Evolutionary conservation across 2,888 invertebrate genomes (phyloP).

Genomic region (Drosophila algonquin): DNA sequence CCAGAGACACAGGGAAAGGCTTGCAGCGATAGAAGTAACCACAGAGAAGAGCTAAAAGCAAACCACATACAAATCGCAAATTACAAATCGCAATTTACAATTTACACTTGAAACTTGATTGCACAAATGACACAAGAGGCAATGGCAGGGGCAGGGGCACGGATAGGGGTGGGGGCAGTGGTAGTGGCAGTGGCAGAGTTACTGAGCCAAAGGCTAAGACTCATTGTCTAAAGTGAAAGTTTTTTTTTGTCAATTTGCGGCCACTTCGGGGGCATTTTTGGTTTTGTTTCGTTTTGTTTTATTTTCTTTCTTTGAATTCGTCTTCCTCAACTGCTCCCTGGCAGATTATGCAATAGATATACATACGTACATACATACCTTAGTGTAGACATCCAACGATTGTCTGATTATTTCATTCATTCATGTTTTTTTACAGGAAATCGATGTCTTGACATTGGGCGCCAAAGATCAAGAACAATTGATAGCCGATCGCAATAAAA

Average conservation of each 20-base stretch:
- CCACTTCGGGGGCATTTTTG: slow-evolving; percentile 49
- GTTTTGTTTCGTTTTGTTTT: slow-evolving; percentile 28
- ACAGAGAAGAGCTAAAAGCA: neutral
- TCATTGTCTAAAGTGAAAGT: slow-evolving; percentile 68
- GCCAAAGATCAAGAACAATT: slow-evolving; percentile 86
- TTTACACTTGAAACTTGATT: slow-evolving; percentile 55
- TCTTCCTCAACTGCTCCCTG: too few relatives aligned
- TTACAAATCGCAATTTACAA: slow-evolving; percentile 37
- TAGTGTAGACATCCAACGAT: neutral
- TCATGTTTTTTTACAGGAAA: slow-evolving; percentile 85
- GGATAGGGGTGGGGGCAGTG: neutral
- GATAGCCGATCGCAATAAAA: slow-evolving; percentile 88
- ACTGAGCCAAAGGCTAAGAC: slow-evolving; percentile 25
- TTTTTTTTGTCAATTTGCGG: slow-evolving; percentile 39
- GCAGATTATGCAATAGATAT: slow-evolving; percentile 40
- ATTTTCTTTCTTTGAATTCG: slow-evolving; percentile 37
- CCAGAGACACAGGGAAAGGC: neutral
- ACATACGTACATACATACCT: slow-evolving; percentile 12
- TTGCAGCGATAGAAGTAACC: slow-evolving; percentile 11
- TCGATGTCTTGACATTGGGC: slow-evolving; percentile 88
- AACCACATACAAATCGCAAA: slow-evolving; percentile 19
- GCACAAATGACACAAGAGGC: slow-evolving; percentile 35
- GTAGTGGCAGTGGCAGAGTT: neutral
- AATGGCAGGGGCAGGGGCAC: neutral
- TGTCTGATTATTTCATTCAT: neutral